Percentiles rank a stretch among this genome's conserved stretches.
phyloP scores from a whole-genome alignment of 37 sponge, comb jelly and placozoan species.

The Agelas oroides region DNA sequence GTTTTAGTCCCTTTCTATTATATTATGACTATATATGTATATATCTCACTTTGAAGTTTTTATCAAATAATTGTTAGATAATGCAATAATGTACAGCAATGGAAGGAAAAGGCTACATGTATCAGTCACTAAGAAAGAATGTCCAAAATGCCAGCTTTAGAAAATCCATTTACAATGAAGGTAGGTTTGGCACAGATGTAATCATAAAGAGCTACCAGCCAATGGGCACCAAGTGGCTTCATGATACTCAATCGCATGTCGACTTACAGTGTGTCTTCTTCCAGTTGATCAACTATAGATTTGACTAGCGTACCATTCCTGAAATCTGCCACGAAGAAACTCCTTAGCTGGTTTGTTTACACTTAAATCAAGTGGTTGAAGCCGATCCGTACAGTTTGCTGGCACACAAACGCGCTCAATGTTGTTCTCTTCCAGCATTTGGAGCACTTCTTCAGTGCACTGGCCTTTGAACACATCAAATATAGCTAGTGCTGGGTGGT shows the following conservation, averaged over 20 bases:
- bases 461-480: conserved; percentile 9
- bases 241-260: neutral
- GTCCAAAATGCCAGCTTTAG: neutral
- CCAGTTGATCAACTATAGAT: conserved; percentile 36
- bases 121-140: neutral
- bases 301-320: conserved; percentile 50
- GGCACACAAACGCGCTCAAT: conserved; percentile 31
- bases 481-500: conserved; percentile 4
- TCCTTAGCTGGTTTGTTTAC: conserved; percentile 66
- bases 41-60: too few species aligned
- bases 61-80: too few species aligned
- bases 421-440: neutral
- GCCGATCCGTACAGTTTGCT: conserved; percentile 54
- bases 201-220: neutral
- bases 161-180: conserved; percentile 2
- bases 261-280: neutral
- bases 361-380: conserved; percentile 65
- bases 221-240: conserved; percentile 12
- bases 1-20: neutral
- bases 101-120: too few species aligned
- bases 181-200: neutral
- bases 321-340: conserved; percentile 32
- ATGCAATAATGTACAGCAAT: too few species aligned
- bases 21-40: too few species aligned
- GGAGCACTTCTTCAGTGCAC: conserved; percentile 9